A percentile compares a stretch with the other conserved stretches of the same genome.
These are phyloP conservation scores for Drosophila quadrilineata DNA, from an alignment of 1,140 invertebrate genomes.

Conservation along the genomic window DNA sequence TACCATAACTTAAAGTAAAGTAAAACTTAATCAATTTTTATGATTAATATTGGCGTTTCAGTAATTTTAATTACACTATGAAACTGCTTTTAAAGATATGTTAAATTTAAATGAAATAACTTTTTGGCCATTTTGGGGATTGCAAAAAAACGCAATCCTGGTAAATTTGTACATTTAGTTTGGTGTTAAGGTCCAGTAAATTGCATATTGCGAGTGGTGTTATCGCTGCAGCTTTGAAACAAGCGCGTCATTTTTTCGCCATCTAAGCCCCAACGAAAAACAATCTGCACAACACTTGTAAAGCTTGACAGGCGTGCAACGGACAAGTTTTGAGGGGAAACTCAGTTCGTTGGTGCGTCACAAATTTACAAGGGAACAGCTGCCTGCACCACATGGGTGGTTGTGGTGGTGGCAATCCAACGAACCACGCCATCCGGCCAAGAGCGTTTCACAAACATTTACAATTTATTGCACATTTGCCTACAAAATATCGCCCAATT, in stretches of 20 bases:
- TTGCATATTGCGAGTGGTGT: conserved; percentile 58
- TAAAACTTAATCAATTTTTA: no score
- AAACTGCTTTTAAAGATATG: no score
- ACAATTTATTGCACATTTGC: conserved; percentile 80
- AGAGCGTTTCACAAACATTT: conserved; percentile 60
- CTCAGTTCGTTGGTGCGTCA: conserved; percentile 45
- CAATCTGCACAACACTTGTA: conserved; percentile 74
- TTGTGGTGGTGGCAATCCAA: no score
- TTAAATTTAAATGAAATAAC: no score
- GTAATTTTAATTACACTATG: no score
- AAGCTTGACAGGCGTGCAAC: conserved; percentile 74
- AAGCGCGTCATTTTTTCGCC: conserved; percentile 44
- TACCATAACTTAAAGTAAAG: no score
- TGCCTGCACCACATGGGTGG: conserved; percentile 35
- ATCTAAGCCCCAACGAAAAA: conserved; percentile 49
- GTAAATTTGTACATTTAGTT: conserved; percentile 4
- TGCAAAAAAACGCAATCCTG: not conserved
- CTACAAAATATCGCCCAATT: conserved; percentile 78
- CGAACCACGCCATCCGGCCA: not conserved
- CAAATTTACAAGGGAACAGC: conserved; percentile 56
- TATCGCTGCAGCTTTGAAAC: conserved; percentile 55
- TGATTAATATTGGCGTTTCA: no score
- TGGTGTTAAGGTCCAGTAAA: conserved; percentile 39
- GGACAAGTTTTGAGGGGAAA: conserved; percentile 67
- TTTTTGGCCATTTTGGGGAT: no score